Base-by-base conservation (phyloP, 53 echinoderm and acorn worm species). In the Arbacia lixula region DNA sequence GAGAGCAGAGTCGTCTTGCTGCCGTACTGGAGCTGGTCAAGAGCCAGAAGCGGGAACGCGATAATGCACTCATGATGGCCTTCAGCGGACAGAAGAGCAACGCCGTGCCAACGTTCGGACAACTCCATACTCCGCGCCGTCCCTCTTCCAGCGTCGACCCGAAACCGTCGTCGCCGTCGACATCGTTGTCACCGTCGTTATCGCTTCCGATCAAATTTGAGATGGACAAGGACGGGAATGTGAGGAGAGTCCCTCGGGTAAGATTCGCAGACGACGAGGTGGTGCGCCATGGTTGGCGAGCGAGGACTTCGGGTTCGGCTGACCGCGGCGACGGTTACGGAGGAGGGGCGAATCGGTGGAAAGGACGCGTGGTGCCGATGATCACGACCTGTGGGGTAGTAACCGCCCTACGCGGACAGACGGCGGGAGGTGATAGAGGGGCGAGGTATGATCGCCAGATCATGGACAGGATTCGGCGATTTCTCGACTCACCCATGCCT, bases 401-500 rank as follows among this genome's bases (percentile, higher is more conserved):
- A n/a, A n/a, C n/a, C n/a, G n/a, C n/a, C n/a, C n/a, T n/a, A n/a
- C n/a, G n/a, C n/a, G n/a, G n/a, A n/a, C n/a, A 10, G 46, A 46
- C 6, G 8, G 8, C 14, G 46, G 46, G 46, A 6, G 14, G 46
- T 14, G 14, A 6, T 10, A 14, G 14, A 46, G 46, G 14, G 6
- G 8, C 46, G 8, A 14, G 6, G 8, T n/a, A n/a, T n/a, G 79
- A 78, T 41, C 34, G 19, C 0, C 60, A 78, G 32, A 60, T 40
- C 39, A 57, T 78, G 58, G 41, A 60, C 5, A 57, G 60, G 2
- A 37, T 78, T 16, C 39, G 79, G 6, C 35, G n/a, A 3, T 78
- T 78, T 16, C 60, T 78, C 8, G 79, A 78, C n/a, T 78, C 79
- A 3, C 24, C 79, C 16, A 60, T 78, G 79, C 79, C 79, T 16